A percentile compares a stretch with the other conserved stretches of the same genome.
Evolutionary conservation across 2,797 vertebrate species (phyloP).

Genomic region (Anomalospiza imberbis): DNA sequence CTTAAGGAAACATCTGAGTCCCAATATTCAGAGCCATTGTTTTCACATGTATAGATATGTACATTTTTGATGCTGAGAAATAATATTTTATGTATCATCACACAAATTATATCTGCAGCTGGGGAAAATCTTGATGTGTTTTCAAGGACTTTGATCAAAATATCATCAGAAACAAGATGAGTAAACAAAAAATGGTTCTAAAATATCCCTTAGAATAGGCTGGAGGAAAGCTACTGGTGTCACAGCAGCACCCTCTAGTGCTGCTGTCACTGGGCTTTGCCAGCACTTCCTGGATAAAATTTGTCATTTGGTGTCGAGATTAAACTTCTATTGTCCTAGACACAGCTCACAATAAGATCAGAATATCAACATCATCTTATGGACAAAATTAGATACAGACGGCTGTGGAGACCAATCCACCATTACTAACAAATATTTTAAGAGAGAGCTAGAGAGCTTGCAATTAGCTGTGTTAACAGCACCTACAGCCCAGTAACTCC

Average conservation of each 20-base stretch:
- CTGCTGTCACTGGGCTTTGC: not conserved
- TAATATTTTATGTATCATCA: not conserved
- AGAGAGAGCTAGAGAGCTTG: not conserved
- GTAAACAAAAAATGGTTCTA: not conserved
- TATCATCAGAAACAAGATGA: not conserved
- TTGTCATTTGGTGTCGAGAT: not conserved
- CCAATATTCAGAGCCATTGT: not conserved
- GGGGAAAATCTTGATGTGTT: not conserved
- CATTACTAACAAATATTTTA: not conserved
- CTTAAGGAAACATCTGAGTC: not conserved
- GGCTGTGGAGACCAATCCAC: not conserved
- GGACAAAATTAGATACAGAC: not conserved
- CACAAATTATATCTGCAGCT: not conserved
- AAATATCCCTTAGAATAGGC: not conserved
- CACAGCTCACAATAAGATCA: not conserved
- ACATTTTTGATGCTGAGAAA: not conserved
- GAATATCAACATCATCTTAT: not conserved
- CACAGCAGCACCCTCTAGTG: slow-evolving; percentile 49
- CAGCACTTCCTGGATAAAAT: not conserved
- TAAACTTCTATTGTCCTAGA: not conserved
- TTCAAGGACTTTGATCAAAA: not conserved
- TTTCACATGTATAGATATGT: fast-evolving
- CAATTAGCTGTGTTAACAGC: not conserved
- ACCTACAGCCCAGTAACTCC: not conserved
- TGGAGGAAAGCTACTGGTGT: not conserved